Conservation (phyloP, 2,113 vertebrate genomes). For the Xenopus tropicalis region DNA sequence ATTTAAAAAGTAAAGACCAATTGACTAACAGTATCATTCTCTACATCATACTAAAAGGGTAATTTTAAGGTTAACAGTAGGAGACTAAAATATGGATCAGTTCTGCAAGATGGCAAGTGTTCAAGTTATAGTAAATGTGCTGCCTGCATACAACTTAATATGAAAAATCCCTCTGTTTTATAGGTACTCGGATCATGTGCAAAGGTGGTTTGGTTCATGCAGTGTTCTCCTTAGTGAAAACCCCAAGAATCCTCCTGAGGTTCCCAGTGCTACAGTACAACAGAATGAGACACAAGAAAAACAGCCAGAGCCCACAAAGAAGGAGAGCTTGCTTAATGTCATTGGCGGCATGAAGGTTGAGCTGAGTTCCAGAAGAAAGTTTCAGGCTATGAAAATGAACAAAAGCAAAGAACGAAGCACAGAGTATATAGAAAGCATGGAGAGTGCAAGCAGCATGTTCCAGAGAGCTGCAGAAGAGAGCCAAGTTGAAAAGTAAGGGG, state of each 20-base stretch:
- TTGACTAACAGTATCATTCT: no score
- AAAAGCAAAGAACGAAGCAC: conserved; percentile 41
- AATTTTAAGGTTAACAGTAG: no score
- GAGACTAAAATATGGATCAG: no score
- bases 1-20: no score
- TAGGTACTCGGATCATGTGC: conserved; percentile 49
- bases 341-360: conserved; percentile 84
- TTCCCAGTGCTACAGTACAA: conserved; percentile 12
- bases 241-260: conserved; percentile 1
- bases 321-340: conserved; percentile 70
- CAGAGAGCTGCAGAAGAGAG: conserved; percentile 52
- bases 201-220: conserved; percentile 55
- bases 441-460: conserved; percentile 55
- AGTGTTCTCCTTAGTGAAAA: conserved; percentile 35
- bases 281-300: conserved; percentile 26
- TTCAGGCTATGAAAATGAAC: conserved; percentile 52
- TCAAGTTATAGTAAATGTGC: no score
- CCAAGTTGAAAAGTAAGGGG: conserved; percentile 65
- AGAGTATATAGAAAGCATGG: conserved; percentile 28
- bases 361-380: conserved; percentile 66
- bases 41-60: no score
- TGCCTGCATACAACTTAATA: no score
- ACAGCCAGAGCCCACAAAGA: conserved; percentile 49
- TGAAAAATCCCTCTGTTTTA: background rate
- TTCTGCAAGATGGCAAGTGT: no score